These are phyloP conservation scores for Tragelaphus scriptus DNA, from an alignment of 2,113 vertebrate species.

Conservation along the genomic window DNA sequence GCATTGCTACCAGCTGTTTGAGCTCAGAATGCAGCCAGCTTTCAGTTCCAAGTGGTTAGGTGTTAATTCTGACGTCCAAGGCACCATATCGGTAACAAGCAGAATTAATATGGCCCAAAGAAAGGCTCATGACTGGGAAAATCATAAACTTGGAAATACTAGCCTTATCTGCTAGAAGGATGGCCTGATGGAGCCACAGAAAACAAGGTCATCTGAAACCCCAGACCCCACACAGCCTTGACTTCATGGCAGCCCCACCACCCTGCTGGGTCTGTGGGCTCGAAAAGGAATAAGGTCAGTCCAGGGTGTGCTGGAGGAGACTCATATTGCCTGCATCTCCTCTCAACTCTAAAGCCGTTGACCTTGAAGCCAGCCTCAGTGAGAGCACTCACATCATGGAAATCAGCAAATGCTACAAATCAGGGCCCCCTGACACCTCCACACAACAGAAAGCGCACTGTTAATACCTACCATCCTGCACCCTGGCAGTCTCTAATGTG, in stretches of 20 bases:
- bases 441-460: background rate
- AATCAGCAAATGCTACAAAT: background rate
- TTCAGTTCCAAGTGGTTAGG: background rate
- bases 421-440: fast-evolving
- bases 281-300: background rate
- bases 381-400: background rate
- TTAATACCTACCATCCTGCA: background rate
- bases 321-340: fast-evolving
- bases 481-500: background rate
- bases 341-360: fast-evolving
- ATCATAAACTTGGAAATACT: background rate
- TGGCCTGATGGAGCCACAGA: background rate
- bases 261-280: background rate
- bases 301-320: fast-evolving
- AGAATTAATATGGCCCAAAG: background rate
- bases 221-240: background rate
- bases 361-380: background rate
- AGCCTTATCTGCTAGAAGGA: background rate
- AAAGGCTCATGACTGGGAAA: background rate
- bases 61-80: background rate
- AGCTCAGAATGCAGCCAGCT: background rate
- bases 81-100: fast-evolving
- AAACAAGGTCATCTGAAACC: background rate
- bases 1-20: background rate
- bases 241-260: fast-evolving